Evolutionary conservation across 2,888 invertebrate species (phyloP), one percentile per base, ranked within the genome.

Genomic region (Altica lythri): DNA sequence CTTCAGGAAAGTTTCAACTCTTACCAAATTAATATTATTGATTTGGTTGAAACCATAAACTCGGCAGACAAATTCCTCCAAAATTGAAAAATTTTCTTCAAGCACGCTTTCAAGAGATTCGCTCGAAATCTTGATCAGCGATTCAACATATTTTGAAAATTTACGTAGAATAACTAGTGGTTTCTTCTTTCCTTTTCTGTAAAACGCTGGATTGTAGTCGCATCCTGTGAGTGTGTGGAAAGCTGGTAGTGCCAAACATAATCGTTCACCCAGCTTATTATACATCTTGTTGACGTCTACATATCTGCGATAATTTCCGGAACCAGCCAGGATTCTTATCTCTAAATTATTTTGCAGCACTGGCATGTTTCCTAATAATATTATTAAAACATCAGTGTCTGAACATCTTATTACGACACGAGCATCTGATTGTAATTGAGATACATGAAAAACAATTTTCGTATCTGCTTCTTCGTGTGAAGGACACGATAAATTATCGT

Each of bases 331-430:
- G 13, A 29, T 65, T 37, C 59, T 62, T 58, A 29, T 22, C 19
- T 9, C 19, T 1, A n/a, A n/a, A n/a, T n/a, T n/a, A n/a, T n/a
- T n/a, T n/a, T n/a, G n/a, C 18, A 46, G 32, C 6, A 0, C n/a
- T 57, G 49, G 19, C 63, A 66, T 63, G 40, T 66, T 30, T 2
- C 59, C 66, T 2, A 66, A 42, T 62, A 65, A 61, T 19, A 66
- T 65, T 4, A 54, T 47, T 4, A 50, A 16, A 45, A 66, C 49
- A 56, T 64, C 64, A 18, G 61, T 62, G 50, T 63, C 60, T 35
- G 59, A 60, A 46, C 58, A 47, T 57, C 59, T 61, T 13, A 64
- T 60, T 3, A 53, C 55, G 52, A 66, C 25, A 52, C 65, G 57
- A 27, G 58, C 57, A 19, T 60, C 46, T 53, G 42, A 48, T 42